Percentiles rank a stretch among this genome's conserved stretches.
Evolutionary conservation across 2,797 vertebrate genomes (phyloP).

Genomic region (Halcyon chelicuti): DNA sequence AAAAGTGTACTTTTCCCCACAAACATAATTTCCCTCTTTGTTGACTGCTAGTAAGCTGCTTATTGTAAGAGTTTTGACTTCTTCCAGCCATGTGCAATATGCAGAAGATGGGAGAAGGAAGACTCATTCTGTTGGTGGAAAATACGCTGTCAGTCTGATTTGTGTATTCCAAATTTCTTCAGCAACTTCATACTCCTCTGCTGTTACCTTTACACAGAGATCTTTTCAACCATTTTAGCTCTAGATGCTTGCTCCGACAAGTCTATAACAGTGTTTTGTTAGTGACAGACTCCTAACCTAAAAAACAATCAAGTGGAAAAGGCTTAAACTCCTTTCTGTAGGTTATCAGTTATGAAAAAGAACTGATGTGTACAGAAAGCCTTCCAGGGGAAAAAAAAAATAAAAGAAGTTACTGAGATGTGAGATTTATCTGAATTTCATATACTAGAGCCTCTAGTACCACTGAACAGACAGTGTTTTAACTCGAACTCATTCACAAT

Average conservation of each 20-base stretch:
- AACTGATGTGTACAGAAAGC: background rate
- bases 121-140: background rate
- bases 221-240: slow-evolving; percentile 11
- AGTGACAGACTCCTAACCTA: background rate
- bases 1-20: background rate
- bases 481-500: background rate
- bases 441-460: background rate
- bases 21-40: background rate
- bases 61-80: background rate
- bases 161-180: background rate
- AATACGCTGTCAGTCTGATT: background rate
- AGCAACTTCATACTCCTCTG: background rate
- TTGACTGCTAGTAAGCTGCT: background rate
- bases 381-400: background rate
- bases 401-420: background rate
- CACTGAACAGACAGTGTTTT: background rate
- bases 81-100: background rate
- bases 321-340: background rate
- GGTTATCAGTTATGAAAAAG: background rate
- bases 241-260: background rate
- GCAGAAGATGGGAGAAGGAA: background rate
- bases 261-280: slow-evolving; percentile 6
- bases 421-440: background rate
- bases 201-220: background rate
- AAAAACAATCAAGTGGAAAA: background rate